Evolutionary conservation across 2,113 vertebrate genomes (phyloP), one percentile per base, ranked within the genome.

Genomic region (Edolisoma coerulescens): DNA sequence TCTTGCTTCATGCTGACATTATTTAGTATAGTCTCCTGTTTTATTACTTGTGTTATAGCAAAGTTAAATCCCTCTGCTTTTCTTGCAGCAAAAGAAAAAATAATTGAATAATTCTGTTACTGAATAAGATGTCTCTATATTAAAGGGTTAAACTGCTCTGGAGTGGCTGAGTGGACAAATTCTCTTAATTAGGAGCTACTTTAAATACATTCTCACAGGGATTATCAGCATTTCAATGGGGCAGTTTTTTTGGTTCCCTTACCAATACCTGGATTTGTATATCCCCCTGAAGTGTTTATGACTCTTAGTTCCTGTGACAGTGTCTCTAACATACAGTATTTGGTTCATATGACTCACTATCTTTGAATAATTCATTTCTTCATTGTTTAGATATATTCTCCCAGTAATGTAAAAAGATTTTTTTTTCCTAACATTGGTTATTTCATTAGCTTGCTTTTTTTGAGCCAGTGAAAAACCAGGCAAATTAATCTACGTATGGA

Each of bases 401-500:
- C 26, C 37, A 21, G 18, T 89, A 89, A 65, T 84, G 67, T 27
- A 35, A 65, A 83, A 53, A 60, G 14, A 9, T 47, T 33, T 70
- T 47, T 33, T 70, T 78, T 57, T 2, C 28, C 24, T 10, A 16
- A 45, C 22, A 37, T 77, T 57, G 77, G 54, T 50, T 84, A 86
- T 68, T 91, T 70, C 57, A 70, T 96, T 96, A 95, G 14, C 32
- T 88, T 89, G 28, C 79, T 87, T 91, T 19, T 85, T 73, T 42
- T 85, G 54, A 96, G 77, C 79, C 61, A 71, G 35, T 77, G 37
- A 69, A 71, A 93, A 85, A 24, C 21, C 54, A 76, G 59, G 9
- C 6, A 67, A 78, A 37, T n/a, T 71, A 47, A 79, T 76, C 11
- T 57, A 20, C 2, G 1, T 42, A 39, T 37, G 49, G 45, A 33